Percentiles rank a stretch among this genome's conserved stretches.
phyloP scores from a whole-genome alignment of 2,113 vertebrate species.

The Symphodus melops region DNA sequence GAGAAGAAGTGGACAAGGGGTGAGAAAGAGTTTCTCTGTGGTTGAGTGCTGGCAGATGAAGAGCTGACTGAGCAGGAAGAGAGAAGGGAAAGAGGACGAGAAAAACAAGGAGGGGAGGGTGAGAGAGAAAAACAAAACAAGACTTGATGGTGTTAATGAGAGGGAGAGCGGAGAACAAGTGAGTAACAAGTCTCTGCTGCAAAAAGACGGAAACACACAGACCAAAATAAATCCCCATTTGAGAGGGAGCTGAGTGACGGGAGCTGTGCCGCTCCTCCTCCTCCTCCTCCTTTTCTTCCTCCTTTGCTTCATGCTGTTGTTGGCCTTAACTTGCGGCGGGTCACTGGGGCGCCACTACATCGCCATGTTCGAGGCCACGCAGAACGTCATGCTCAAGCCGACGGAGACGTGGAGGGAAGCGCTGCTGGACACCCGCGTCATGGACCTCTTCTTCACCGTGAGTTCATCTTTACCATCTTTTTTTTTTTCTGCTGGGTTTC shows the following conservation, averaged over 20 bases:
- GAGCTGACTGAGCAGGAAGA: constrained; percentile 39
- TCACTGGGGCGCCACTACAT: constrained; percentile 99
- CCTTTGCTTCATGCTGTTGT: constrained; percentile 85
- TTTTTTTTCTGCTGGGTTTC: background rate
- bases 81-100: constrained; percentile 9
- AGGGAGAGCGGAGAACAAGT: constrained; percentile 77
- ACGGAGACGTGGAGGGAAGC: constrained; percentile 98
- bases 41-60: constrained; percentile 17
- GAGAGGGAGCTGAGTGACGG: constrained; percentile 55
- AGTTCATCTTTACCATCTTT: constrained; percentile 81
- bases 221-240: constrained; percentile 50
- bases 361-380: constrained; percentile 99
- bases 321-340: constrained; percentile 93
- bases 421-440: constrained; percentile 96
- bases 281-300: constrained; percentile 10
- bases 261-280: constrained; percentile 32
- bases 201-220: constrained; percentile 26
- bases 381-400: constrained; percentile 98
- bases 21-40: constrained; percentile 64
- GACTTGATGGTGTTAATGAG: constrained; percentile 51
- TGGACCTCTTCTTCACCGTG: constrained; percentile 99
- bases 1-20: constrained; percentile 12
- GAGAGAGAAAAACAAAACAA: constrained; percentile 39
- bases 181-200: constrained; percentile 25
- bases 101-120: constrained; percentile 35